Evolutionary conservation across 2,888 invertebrate genomes (phyloP).

Genomic region (Halocaridina rubra): DNA sequence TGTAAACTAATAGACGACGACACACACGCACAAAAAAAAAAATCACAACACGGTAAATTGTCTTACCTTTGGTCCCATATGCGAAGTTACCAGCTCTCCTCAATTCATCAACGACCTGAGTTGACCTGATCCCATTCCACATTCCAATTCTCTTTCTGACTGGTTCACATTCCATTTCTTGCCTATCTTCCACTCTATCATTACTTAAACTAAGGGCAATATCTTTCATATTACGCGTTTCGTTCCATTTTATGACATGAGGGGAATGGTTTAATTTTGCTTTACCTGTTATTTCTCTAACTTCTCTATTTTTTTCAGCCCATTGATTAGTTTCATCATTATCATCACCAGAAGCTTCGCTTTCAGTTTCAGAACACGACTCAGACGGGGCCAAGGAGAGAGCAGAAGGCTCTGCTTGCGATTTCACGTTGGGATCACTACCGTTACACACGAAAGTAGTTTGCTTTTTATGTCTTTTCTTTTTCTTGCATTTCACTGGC

Average conservation of each 20-base stretch:
- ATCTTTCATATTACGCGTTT: constrained; percentile 6
- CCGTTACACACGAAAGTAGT: not conserved
- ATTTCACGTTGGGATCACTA: not conserved
- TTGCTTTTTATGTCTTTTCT: constrained; percentile 9
- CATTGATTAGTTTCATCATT: constrained; percentile 20
- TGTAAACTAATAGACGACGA: not conserved
- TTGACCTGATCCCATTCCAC: constrained; percentile 38
- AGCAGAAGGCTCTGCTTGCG: constrained; percentile 2
- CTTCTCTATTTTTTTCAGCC: constrained; percentile 41
- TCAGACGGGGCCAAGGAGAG: constrained; percentile 15
- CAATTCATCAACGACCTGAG: constrained; percentile 43
- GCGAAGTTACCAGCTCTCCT: constrained; percentile 48
- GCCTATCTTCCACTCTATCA: not conserved
- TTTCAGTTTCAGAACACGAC: constrained; percentile 2
- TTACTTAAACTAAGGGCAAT: not conserved
- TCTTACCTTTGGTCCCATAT: constrained; percentile 49
- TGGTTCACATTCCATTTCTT: not conserved
- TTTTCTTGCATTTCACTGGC: constrained; percentile 11
- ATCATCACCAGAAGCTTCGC: constrained; percentile 18
- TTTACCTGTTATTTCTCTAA: constrained; percentile 3
- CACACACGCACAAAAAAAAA: too few relatives aligned
- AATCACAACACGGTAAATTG: too few relatives aligned
- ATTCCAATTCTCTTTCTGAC: constrained; percentile 10
- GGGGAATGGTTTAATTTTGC: constrained; percentile 25
- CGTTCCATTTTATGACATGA: constrained; percentile 37